Evolutionary conservation across 2,797 vertebrate species (phyloP).

Genomic region (Sebastes jordani): DNA sequence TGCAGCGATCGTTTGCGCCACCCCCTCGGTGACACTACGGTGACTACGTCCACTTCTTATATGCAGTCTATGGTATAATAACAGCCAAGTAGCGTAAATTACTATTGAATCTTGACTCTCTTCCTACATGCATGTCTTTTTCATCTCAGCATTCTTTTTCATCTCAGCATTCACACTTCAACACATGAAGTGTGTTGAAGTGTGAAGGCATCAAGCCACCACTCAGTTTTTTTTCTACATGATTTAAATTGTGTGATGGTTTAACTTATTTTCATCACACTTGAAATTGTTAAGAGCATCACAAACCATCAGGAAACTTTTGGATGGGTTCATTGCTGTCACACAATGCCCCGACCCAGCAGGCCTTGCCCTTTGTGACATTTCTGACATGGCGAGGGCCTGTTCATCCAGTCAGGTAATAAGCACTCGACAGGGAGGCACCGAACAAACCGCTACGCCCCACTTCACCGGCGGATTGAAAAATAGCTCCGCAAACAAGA

Average conservation of each 20-base stretch:
- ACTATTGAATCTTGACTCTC: background rate
- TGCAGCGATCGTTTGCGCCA: no score
- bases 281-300: background rate
- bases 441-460: conserved; percentile 39
- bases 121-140: background rate
- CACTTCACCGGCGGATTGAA: conserved; percentile 61
- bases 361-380: conserved; percentile 41
- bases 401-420: conserved; percentile 63
- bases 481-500: conserved; percentile 47
- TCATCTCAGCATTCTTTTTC: no score
- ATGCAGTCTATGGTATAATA: no score
- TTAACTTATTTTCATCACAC: background rate
- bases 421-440: conserved; percentile 60
- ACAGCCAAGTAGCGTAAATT: no score
- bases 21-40: no score
- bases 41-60: no score
- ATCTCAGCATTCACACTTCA: background rate
- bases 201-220: background rate
- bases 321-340: conserved; percentile 14
- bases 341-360: conserved; percentile 1
- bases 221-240: background rate
- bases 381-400: conserved; percentile 43
- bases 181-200: background rate
- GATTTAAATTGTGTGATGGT: background rate
- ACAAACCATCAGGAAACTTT: background rate